Evolutionary conservation across 2,888 invertebrate genomes (phyloP), one percentile per base, ranked within the genome.

Genomic region (Clostera curtula): DNA sequence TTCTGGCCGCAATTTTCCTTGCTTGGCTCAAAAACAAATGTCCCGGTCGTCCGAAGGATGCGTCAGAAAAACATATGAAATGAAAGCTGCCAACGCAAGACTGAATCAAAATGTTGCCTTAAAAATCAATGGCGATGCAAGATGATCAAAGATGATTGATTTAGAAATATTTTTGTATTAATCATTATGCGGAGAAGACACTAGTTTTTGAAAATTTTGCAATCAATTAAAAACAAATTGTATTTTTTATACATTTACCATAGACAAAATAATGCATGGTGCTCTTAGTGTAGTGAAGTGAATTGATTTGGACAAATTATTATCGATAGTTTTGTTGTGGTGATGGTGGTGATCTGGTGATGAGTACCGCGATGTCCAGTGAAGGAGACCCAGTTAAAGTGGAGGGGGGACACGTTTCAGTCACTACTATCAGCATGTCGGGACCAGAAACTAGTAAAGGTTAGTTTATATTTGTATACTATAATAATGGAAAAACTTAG

Each of bases 391-490:
- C 83, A 40, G 75, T 83, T 41, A 79, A 77, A 60, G 73, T 79
- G 51, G 85, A 82, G 66, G 72, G 83, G 45, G 74, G 77, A 56
- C 62, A 93, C 84, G 90, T 93, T 32, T 92, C 93, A 34, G 92
- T 93, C 58, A 93, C 93, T 46, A 91, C 92, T 48, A 93, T 93
- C 76, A 92, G 92, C 65, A 88, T 90, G 69, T 84, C 86, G 21
- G 86, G 87, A 29, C 71, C 83, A 33, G 86, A 87, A 49, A 85
- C 86, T 19, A 85, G 84, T 57, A 87, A 86, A 64, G 87, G 88
- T 80, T 68, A 68, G 67, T 32, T 7, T 27, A 25, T 21, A 24
- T 24, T n/a, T n/a, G n/a, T n/a, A n/a, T n/a, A n/a, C n/a, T n/a
- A n/a, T n/a, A n/a, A n/a, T n/a, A n/a, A n/a, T n/a, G n/a, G n/a